Conservation (phyloP, 2,113 vertebrate genomes). For the Phrynosoma platyrhinos region DNA sequence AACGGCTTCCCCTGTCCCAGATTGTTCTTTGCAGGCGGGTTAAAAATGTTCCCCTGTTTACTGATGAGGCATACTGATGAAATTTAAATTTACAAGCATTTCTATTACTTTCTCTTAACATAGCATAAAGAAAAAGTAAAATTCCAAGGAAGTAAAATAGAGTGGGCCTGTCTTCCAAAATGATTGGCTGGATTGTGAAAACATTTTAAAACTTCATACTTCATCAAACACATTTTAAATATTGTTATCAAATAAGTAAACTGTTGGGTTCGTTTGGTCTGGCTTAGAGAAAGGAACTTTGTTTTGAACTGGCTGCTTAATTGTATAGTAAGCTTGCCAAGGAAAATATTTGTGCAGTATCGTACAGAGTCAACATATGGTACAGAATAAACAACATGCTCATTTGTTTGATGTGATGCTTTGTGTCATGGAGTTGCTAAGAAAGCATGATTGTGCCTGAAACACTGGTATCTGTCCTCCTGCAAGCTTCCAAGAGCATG, state of each 20-base stretch:
- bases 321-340: slow-evolving; percentile 48
- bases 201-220: background rate
- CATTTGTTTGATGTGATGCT: slow-evolving; percentile 42
- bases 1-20: too few species aligned
- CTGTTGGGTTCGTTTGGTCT: slow-evolving; percentile 31
- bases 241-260: slow-evolving; percentile 47
- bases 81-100: too few species aligned
- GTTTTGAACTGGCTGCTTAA: slow-evolving; percentile 57
- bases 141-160: too few species aligned
- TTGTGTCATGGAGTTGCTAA: slow-evolving; percentile 33
- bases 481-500: background rate
- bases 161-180: background rate
- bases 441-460: background rate
- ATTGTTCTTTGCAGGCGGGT: too few species aligned
- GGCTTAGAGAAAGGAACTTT: slow-evolving; percentile 45
- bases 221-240: slow-evolving; percentile 43
- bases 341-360: slow-evolving; percentile 61
- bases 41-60: too few species aligned
- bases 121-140: too few species aligned
- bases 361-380: slow-evolving; percentile 58
- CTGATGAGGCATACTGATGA: too few species aligned
- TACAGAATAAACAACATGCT: slow-evolving; percentile 47
- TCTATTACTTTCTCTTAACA: too few species aligned
- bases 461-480: background rate
- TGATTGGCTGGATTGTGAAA: too few species aligned